phyloP scores from a whole-genome alignment of 2,797 vertebrate genomes.

The Phaenicophaeus curvirostris region DNA sequence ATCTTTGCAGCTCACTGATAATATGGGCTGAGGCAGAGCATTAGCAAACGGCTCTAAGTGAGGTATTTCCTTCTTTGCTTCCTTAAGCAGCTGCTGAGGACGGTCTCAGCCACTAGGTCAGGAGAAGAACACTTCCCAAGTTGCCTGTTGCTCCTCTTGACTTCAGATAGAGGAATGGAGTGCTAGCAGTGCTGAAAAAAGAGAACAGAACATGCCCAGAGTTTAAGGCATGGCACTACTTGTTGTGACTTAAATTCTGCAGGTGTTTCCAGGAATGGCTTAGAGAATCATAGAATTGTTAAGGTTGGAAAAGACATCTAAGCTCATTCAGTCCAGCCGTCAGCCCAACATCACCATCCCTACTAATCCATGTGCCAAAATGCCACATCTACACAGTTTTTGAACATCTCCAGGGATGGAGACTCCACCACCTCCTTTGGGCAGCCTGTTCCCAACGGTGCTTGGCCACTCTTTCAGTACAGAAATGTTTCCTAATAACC shows the following conservation, averaged over 20 bases:
- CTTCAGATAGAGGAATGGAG: neutral
- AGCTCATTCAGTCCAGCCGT: too few relatives aligned
- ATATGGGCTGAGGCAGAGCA: neutral
- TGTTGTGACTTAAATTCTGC: neutral
- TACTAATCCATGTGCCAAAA: too few relatives aligned
- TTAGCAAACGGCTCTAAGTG: neutral
- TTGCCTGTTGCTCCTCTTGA: neutral
- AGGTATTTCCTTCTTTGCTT: neutral
- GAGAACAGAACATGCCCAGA: neutral
- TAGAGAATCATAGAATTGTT: neutral
- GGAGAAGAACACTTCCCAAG: neutral
- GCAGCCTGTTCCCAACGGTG: too few relatives aligned
- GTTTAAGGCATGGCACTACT: neutral
- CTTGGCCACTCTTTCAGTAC: too few relatives aligned
- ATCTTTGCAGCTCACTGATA: neutral
- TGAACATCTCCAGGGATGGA: too few relatives aligned
- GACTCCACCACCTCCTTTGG: too few relatives aligned
- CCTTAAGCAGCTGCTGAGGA: neutral
- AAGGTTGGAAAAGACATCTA: too few relatives aligned
- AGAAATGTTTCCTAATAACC: too few relatives aligned
- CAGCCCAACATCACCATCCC: too few relatives aligned
- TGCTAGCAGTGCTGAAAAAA: neutral
- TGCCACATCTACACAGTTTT: too few relatives aligned
- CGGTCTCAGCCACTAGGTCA: neutral
- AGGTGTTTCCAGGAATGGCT: neutral